phyloP scores from a whole-genome alignment of 2,113 vertebrate genomes.

The Apeltes quadracus region DNA sequence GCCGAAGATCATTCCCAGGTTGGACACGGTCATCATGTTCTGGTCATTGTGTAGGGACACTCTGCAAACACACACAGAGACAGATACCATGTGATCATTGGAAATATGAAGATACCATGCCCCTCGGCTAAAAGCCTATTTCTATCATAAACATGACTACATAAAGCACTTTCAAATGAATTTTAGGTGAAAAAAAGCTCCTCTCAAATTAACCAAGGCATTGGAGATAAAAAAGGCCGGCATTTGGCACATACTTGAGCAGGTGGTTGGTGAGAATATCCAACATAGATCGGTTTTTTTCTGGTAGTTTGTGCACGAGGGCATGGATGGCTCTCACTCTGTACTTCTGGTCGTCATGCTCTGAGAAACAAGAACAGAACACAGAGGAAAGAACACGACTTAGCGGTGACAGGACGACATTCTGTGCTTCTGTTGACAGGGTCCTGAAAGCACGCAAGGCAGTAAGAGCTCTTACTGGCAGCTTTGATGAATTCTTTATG shows the following conservation, averaged over 20 bases:
- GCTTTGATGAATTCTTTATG: constrained; percentile 98
- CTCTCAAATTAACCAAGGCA: neutral
- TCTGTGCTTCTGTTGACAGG: neutral
- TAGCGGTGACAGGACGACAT: neutral
- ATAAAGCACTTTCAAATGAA: neutral
- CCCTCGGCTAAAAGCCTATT: neutral
- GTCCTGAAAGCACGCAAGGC: neutral
- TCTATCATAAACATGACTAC: neutral
- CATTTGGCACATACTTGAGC: constrained; percentile 83
- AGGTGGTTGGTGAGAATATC: constrained; percentile 93
- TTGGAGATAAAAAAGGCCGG: constrained; percentile 10
- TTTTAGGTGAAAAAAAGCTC: neutral
- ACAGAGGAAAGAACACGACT: neutral
- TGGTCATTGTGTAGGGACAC: constrained; percentile 94
- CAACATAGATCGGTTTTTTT: constrained; percentile 95
- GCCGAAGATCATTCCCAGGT: constrained; percentile 97
- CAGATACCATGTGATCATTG: neutral
- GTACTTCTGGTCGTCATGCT: constrained; percentile 95
- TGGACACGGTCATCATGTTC: constrained; percentile 97
- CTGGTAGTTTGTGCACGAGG: constrained; percentile 92
- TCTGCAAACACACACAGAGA: constrained; percentile 70
- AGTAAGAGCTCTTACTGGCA: constrained; percentile 88
- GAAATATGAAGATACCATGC: neutral
- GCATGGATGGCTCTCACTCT: constrained; percentile 95
- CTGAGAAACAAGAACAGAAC: constrained; percentile 72